A percentile compares a stretch with the other conserved stretches of the same genome.
Conservation (phyloP, 2,113 vertebrate genomes). For the Sorex fumeus region DNA sequence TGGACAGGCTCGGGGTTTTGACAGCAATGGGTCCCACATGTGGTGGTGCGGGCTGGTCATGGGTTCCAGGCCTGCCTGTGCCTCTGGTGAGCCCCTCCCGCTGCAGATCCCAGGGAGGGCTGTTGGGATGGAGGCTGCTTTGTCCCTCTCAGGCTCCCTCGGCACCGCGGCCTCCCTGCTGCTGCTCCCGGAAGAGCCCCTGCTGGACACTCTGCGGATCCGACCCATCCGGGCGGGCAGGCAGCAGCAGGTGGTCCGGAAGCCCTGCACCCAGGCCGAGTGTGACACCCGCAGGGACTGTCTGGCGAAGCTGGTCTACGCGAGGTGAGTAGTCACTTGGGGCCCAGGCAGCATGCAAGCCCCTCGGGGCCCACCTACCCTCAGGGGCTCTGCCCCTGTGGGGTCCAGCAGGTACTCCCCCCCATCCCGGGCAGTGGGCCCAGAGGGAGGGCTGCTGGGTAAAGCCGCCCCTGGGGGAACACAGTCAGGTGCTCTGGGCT, state of each 20-base stretch:
- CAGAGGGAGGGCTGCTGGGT: not conserved
- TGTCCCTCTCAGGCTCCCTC: constrained; percentile 88
- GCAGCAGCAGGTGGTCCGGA: constrained; percentile 92
- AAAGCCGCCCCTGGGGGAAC: not conserved
- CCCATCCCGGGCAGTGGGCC: not conserved
- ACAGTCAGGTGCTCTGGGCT: not conserved
- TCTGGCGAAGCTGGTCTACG: constrained; percentile 95
- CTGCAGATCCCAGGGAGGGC: not conserved
- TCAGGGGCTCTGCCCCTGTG: not conserved
- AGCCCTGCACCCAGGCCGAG: constrained; percentile 93
- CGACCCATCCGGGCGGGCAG: constrained; percentile 94
- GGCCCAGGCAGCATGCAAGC: no score
- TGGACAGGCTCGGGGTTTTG: not conserved
- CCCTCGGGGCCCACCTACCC: not conserved
- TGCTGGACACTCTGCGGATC: constrained; percentile 90
- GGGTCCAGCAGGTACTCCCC: not conserved
- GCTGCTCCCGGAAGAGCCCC: constrained; percentile 86
- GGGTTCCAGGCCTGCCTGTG: constrained; percentile 1
- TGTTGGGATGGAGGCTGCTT: not conserved
- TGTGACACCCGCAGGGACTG: constrained; percentile 95
- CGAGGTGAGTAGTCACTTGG: constrained; percentile 88
- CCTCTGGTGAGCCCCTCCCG: not conserved
- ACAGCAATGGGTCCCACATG: not conserved
- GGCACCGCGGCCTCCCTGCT: constrained; percentile 91
- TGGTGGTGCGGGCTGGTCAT: not conserved